Evolutionary conservation across 2,888 invertebrate genomes (phyloP).

Genomic region (Poecilobothrus nobilitatus): DNA sequence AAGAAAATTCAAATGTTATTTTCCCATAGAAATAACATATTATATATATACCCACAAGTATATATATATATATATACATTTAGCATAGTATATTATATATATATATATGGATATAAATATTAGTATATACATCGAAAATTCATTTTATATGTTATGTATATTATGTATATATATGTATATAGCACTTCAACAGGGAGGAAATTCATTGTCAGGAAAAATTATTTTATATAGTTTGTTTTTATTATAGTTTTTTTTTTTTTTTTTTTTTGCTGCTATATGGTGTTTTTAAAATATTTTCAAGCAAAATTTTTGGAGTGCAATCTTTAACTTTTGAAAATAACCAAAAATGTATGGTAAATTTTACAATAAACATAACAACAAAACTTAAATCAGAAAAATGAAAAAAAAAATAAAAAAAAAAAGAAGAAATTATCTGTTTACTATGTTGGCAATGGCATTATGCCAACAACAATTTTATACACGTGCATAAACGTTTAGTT

Average conservation of each 20-base stretch:
- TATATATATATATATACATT: not conserved
- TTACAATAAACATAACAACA: too few relatives aligned
- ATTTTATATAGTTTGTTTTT: too few relatives aligned
- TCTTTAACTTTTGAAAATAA: not conserved
- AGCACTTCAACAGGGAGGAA: not conserved
- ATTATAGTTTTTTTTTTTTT: not conserved
- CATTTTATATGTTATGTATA: too few relatives aligned
- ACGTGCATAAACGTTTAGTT: not conserved
- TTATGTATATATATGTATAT: not conserved
- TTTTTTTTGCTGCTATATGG: not conserved
- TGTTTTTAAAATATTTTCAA: too few relatives aligned
- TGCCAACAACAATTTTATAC: not conserved
- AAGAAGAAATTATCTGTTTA: not conserved
- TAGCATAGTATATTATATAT: too few relatives aligned
- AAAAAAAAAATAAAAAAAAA: too few relatives aligned
- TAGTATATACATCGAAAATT: too few relatives aligned
- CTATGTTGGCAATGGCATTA: not conserved
- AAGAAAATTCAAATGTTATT: constrained; percentile 2
- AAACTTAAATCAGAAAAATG: too few relatives aligned
- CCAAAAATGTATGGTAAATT: too few relatives aligned
- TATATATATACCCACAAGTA: too few relatives aligned
- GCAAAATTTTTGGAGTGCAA: too few relatives aligned
- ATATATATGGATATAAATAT: too few relatives aligned
- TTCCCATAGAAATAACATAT: not conserved
- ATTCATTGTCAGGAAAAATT: not conserved